These are phyloP conservation scores for Enteromius paludinosus DNA, from an alignment of 2,797 vertebrate genomes.

Conservation along the genomic window DNA sequence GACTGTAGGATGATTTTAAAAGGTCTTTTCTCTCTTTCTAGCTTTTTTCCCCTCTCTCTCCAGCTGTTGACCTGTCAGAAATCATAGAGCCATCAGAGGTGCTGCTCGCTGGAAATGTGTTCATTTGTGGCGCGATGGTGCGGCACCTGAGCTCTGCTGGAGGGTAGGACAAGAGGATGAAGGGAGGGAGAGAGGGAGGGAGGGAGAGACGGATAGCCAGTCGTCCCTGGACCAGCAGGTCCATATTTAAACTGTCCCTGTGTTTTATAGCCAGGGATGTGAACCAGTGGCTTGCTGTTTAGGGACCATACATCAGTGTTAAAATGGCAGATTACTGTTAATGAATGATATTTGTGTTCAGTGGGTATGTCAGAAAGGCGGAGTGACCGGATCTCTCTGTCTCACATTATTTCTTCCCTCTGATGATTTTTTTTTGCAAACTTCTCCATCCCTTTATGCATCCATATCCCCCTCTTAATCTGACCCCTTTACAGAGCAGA, in stretches of 20 bases:
- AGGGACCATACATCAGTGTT: constrained; percentile 86
- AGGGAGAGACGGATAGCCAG: constrained; percentile 80
- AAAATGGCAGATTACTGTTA: constrained; percentile 91
- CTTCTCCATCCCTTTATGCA: constrained; percentile 27
- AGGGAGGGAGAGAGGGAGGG: constrained; percentile 48
- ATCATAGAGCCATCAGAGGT: constrained; percentile 80
- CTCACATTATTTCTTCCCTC: background rate
- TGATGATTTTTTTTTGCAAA: constrained; percentile 46
- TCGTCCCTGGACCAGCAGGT: constrained; percentile 86
- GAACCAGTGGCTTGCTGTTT: constrained; percentile 74
- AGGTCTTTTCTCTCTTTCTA: constrained; percentile 32
- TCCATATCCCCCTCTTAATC: constrained; percentile 23
- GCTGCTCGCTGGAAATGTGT: constrained; percentile 79
- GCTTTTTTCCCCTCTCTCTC: constrained; percentile 30
- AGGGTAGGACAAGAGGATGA: constrained; percentile 52
- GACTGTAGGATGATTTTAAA: constrained; percentile 11
- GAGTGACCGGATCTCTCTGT: constrained; percentile 62
- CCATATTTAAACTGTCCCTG: constrained; percentile 94
- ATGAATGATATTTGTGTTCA: constrained; percentile 90
- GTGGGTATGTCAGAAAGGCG: constrained; percentile 80
- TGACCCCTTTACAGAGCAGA: constrained; percentile 29
- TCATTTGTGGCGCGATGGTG: constrained; percentile 81
- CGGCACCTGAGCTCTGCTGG: constrained; percentile 76
- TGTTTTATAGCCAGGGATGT: constrained; percentile 89
- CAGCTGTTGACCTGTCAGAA: constrained; percentile 73